A percentile compares a stretch with the other conserved stretches of the same genome.
Conservation (phyloP, 2,888 invertebrate genomes). For the Eurois occulta region DNA sequence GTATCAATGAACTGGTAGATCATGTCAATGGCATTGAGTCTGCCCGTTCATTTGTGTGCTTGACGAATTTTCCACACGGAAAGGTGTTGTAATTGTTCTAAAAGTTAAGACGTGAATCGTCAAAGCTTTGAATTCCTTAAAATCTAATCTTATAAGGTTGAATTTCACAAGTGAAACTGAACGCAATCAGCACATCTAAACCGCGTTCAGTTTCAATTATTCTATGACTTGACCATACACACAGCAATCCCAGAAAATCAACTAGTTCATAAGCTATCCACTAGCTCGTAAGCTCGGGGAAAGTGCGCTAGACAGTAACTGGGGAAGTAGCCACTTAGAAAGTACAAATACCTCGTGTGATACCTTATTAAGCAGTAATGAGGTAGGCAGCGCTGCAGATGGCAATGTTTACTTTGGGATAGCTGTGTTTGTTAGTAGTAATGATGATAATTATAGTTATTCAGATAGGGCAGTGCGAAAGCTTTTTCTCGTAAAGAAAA, state of each 20-base stretch:
- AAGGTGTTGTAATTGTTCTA: no score
- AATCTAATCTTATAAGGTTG: no score
- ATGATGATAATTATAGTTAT: background rate
- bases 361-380: conserved; percentile 48
- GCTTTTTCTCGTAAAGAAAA: background rate
- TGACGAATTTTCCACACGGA: no score
- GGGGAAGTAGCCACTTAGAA: conserved; percentile 52
- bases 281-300: conserved; percentile 44
- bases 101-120: no score
- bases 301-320: conserved; percentile 46
- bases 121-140: no score
- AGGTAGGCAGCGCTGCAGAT: conserved; percentile 18
- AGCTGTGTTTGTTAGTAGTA: background rate
- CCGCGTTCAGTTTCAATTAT: no score
- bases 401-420: conserved; percentile 9
- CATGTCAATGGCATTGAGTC: no score
- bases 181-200: no score
- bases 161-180: no score
- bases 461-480: background rate
- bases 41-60: no score
- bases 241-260: conserved; percentile 8
- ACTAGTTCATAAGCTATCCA: conserved; percentile 18
- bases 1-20: no score
- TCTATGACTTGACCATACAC: background rate
- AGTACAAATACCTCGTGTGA: conserved; percentile 44